phyloP scores from a whole-genome alignment of 2,797 vertebrate species.

The Anolis apletophallus region DNA sequence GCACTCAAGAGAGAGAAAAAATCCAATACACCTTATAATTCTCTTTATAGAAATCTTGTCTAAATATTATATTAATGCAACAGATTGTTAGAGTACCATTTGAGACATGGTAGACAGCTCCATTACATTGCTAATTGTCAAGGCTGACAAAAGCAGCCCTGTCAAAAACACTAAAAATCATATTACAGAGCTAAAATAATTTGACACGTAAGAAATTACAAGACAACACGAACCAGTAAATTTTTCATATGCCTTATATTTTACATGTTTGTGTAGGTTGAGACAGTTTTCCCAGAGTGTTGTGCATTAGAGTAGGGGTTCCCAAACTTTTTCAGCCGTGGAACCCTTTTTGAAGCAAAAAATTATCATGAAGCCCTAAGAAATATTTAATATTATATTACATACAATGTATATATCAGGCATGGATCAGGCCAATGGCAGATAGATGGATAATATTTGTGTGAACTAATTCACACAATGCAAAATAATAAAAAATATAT shows the following conservation, averaged over 20 bases:
- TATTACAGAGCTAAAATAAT: conserved; percentile 55
- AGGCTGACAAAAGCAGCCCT: conserved; percentile 51
- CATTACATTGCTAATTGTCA: conserved; percentile 62
- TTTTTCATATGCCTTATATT: conserved; percentile 35
- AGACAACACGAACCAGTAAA: conserved; percentile 22
- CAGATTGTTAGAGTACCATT: conserved; percentile 42
- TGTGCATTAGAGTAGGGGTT: background rate
- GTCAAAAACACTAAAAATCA: conserved; percentile 66
- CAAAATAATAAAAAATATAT: too few species aligned
- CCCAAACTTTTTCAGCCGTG: too few species aligned
- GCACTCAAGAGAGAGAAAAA: background rate
- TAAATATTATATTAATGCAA: conserved; percentile 20
- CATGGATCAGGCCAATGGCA: too few species aligned
- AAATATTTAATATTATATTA: too few species aligned
- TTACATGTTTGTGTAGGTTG: background rate
- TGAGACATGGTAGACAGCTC: conserved; percentile 37
- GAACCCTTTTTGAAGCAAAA: too few species aligned
- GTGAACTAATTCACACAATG: too few species aligned
- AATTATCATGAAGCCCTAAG: too few species aligned
- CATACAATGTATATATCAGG: too few species aligned
- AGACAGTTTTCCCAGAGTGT: background rate
- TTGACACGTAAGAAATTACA: conserved; percentile 44
- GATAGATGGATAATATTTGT: too few species aligned
- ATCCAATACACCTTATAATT: conserved; percentile 1
- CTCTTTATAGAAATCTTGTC: background rate